A percentile compares a stretch with the other conserved stretches of the same genome.
Evolutionary conservation across 2,797 vertebrate species (phyloP).

Genomic region (Pipistrellus pipistrellus): DNA sequence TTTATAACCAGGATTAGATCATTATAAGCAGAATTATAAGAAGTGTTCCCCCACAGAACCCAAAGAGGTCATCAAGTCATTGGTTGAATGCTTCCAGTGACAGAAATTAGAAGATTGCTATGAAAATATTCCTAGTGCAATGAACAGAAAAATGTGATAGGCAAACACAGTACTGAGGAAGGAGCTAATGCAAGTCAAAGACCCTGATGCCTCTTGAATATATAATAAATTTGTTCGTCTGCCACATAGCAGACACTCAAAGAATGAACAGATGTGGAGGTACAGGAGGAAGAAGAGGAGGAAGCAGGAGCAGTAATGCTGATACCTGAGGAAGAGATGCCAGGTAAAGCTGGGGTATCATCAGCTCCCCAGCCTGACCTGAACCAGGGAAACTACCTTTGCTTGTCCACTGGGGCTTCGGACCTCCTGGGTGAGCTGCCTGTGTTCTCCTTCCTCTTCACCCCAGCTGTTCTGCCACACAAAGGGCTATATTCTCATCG

Average conservation of each 20-base stretch:
- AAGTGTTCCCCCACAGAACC: not conserved
- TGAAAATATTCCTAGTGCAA: not conserved
- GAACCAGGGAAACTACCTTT: not conserved
- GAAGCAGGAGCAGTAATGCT: not conserved
- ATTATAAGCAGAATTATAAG: not conserved
- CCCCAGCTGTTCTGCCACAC: constrained; percentile 29
- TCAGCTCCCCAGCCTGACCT: not conserved
- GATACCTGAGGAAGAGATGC: not conserved
- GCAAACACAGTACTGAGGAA: not conserved
- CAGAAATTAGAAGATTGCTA: not conserved
- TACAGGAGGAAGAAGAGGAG: not conserved
- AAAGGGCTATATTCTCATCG: constrained; percentile 66
- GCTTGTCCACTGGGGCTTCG: not conserved
- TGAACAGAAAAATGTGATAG: not conserved
- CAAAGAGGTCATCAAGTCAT: not conserved
- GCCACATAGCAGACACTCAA: not conserved
- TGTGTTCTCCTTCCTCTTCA: not conserved
- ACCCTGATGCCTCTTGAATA: not conserved
- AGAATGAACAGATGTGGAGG: not conserved
- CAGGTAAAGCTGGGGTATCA: not conserved
- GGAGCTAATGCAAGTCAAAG: not conserved
- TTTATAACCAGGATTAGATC: not conserved
- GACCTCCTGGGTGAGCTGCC: constrained; percentile 7
- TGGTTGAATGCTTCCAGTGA: not conserved
- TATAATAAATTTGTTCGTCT: not conserved